Conservation (phyloP, 2,797 vertebrate species). For the Hypotaenidia okinawae region DNA sequence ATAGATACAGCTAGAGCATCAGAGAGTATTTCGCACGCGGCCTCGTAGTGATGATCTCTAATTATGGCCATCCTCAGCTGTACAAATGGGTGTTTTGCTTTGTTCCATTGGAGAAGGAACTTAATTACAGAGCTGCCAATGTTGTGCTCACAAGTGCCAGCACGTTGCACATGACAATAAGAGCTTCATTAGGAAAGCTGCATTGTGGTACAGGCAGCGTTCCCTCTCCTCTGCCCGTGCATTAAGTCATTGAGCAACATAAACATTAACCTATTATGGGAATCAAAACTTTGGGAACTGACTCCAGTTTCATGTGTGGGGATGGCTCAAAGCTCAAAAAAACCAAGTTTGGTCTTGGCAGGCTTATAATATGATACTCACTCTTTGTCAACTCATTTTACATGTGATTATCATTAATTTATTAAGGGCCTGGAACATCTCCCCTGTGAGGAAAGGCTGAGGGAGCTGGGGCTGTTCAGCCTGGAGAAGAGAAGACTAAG, state of each 20-base stretch:
- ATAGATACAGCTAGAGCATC: background rate
- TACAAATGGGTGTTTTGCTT: conserved; percentile 12
- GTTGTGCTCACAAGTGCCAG: conserved; percentile 5
- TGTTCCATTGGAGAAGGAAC: background rate
- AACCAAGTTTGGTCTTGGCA: conserved; percentile 50
- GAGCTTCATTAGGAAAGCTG: conserved; percentile 17
- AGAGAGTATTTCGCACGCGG: background rate
- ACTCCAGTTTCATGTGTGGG: conserved; percentile 11
- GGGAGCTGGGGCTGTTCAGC: no score
- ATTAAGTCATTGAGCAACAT: background rate
- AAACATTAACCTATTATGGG: background rate
- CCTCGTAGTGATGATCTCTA: background rate
- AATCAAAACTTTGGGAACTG: background rate
- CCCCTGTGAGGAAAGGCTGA: no score
- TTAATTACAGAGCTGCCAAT: background rate
- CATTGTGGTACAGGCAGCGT: background rate
- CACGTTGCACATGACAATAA: background rate
- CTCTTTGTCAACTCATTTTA: conserved; percentile 49
- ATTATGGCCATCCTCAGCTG: background rate
- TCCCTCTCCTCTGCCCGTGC: background rate
- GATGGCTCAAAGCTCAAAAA: conserved; percentile 44
- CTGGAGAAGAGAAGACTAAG: no score
- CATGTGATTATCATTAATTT: conserved; percentile 36
- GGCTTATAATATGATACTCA: background rate
- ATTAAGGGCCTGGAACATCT: no score